Evolutionary conservation across 2,113 vertebrate genomes (phyloP).

Genomic region (Psettodes erumei): DNA sequence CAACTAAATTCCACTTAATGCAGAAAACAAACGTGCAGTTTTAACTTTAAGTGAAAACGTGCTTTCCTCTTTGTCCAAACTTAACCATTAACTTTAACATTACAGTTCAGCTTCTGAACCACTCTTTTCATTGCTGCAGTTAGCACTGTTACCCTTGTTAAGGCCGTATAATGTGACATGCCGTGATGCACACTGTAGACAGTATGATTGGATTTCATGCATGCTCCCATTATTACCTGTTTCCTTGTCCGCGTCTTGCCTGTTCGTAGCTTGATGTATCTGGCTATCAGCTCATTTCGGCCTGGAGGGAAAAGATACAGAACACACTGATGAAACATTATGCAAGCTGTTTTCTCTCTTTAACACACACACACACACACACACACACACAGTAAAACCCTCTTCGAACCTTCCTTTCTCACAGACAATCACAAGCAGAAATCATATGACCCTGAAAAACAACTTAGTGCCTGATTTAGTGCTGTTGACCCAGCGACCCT

Average conservation of each 20-base stretch:
- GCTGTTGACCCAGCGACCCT: constrained; percentile 86
- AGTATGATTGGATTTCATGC: constrained; percentile 19
- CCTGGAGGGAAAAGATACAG: constrained; percentile 75
- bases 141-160: neutral
- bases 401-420: constrained; percentile 48
- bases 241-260: constrained; percentile 81
- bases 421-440: constrained; percentile 38
- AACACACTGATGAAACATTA: constrained; percentile 31
- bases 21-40: neutral
- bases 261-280: constrained; percentile 81
- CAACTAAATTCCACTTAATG: too few species aligned
- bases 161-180: neutral
- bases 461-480: constrained; percentile 82
- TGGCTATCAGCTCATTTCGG: constrained; percentile 80
- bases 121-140: neutral
- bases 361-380: constrained; percentile 24
- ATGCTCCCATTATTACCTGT: constrained; percentile 67
- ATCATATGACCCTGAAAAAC: constrained; percentile 64
- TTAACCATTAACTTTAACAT: too few species aligned
- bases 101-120: neutral
- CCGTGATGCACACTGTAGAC: constrained; percentile 21
- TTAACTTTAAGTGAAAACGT: too few species aligned
- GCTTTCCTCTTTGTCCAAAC: neutral
- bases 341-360: neutral
- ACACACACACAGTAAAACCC: constrained; percentile 5